Evolutionary conservation across 2,888 invertebrate genomes (phyloP), one percentile per base, ranked within the genome.

Genomic region (Eledone cirrhosa): DNA sequence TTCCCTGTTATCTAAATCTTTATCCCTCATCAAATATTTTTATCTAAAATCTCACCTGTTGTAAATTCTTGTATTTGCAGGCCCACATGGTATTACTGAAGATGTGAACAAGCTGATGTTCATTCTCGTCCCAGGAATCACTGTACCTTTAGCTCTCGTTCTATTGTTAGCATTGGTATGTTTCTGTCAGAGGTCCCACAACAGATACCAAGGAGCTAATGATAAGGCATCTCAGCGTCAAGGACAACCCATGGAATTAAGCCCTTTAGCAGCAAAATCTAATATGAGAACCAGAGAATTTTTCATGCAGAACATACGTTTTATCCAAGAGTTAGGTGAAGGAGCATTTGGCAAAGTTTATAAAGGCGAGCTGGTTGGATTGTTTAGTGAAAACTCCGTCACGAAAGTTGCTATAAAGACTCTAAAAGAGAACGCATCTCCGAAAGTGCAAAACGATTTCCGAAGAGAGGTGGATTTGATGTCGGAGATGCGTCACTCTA

Each of bases 281-380:
- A 78, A 83, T 84, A 89, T 94, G 3, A 92, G 94, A 86, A 95
- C 97, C 69, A 94, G 96, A 4, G 97, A 97, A 86, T 97, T 96
- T 89, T 94, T 95, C 0, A 92, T 96, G 80, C 94, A 95, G 80
- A 95, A 96, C 90, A 95, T 90, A 78, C 86, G 87, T 75, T 89
- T 89, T 83, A 77, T 87, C 80, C 87, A 89, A 81, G 89, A 90
- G 80, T 83, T 90, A 22, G 90, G 90, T 19, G 89, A 89, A 80
- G 90, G 99, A 19, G 97, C 97, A 48, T 99, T 98, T 91, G 98
- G 98, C 91, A 97, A 97, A 92, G 98, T 98, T 0, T 99, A 97
- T 90, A 97, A 97, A 91, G 98, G 98, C 0, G 96, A 97, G 89
- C 92, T 98, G 78, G 92, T 93, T 33, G 91, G 90, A 16, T 83